phyloP scores from a whole-genome alignment of 2,888 invertebrate genomes.

The Mesorhabditis spiculigera region DNA sequence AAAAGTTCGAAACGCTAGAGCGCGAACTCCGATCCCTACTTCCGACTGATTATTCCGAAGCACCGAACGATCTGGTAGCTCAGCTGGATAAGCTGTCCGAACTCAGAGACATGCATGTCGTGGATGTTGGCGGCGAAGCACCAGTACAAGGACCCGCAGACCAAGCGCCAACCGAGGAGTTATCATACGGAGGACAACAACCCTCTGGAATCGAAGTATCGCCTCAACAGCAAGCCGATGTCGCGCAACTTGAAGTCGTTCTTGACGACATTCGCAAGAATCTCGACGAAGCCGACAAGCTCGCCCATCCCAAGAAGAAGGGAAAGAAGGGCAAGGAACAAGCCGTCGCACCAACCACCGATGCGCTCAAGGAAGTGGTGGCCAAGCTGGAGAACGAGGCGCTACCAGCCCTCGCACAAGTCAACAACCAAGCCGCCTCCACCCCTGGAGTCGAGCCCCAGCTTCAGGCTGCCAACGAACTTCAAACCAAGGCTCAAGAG shows the following conservation, averaged over 20 bases:
- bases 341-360: conserved; percentile 1
- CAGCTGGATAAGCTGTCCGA: conserved; percentile 20
- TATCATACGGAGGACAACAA: no score
- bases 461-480: not conserved
- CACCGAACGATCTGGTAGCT: conserved; percentile 7
- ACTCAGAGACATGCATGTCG: conserved; percentile 20
- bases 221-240: no score
- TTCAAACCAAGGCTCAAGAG: not conserved
- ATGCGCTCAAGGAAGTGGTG: not conserved
- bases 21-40: conserved; percentile 9
- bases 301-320: not conserved
- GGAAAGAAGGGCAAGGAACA: conserved; percentile 3
- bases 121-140: conserved; percentile 7
- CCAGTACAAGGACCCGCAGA: not conserved
- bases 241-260: no score
- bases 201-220: no score
- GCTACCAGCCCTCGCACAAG: not conserved
- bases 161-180: not conserved
- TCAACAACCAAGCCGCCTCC: not conserved
- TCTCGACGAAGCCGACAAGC: not conserved
- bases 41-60: not conserved
- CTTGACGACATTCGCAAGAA: no score
- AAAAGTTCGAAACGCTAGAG: conserved; percentile 20
- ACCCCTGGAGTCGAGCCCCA: not conserved
- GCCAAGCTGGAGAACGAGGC: not conserved